Percentiles rank a stretch among this genome's conserved stretches.
phyloP scores from a whole-genome alignment of 2,888 invertebrate genomes.

The Latheticus oryzae region DNA sequence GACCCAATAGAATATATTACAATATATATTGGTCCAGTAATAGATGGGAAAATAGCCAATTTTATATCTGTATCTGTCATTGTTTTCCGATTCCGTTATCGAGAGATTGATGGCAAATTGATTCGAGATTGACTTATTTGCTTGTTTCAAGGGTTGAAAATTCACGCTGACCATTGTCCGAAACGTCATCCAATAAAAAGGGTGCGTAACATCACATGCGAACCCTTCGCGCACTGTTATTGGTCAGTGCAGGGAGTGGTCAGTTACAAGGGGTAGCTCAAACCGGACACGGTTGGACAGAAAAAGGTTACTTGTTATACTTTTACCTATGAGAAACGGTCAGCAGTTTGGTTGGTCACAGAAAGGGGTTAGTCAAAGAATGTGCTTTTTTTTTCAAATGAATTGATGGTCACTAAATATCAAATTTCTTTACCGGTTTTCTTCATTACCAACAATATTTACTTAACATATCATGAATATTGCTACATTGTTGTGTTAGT shows the following conservation, averaged over 20 bases:
- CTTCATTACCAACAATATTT: no score
- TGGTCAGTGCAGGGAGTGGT: constrained; percentile 64
- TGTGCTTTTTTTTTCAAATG: no score
- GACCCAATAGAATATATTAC: constrained; percentile 58
- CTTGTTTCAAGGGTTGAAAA: constrained; percentile 8
- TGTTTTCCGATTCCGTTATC: constrained; percentile 34
- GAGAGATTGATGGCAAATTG: constrained; percentile 32
- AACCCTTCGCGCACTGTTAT: constrained; percentile 55
- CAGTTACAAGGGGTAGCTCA: constrained; percentile 57
- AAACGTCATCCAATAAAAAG: constrained; percentile 51
- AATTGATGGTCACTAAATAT: no score
- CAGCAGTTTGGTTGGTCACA: neutral
- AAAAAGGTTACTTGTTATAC: constrained; percentile 43
- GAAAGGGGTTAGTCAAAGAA: constrained; percentile 1
- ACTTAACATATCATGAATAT: no score
- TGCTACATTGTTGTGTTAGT: neutral
- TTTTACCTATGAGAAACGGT: constrained; percentile 36
- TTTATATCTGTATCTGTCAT: constrained; percentile 53
- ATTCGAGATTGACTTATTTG: constrained; percentile 3
- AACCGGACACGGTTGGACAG: constrained; percentile 58
- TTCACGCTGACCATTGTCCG: constrained; percentile 50
- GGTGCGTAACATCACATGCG: constrained; percentile 35
- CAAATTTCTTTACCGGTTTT: no score
- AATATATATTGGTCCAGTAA: constrained; percentile 57
- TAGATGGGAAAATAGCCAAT: constrained; percentile 57